Conservation (phyloP, 2,113 vertebrate genomes). For the Tautogolabrus adspersus region DNA sequence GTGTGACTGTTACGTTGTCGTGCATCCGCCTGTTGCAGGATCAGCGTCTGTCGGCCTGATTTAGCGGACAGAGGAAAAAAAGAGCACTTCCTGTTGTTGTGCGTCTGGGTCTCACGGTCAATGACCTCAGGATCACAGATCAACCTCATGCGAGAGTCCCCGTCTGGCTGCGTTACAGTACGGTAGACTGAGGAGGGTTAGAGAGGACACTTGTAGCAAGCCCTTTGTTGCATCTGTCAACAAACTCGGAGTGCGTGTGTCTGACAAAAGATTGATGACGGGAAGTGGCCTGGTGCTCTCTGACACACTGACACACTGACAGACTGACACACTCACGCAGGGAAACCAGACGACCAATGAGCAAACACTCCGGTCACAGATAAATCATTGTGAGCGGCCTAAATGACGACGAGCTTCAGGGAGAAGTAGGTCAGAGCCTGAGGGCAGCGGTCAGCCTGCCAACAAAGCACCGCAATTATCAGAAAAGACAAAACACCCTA, state of each 20-base stretch:
- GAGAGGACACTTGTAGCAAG: slow-evolving; percentile 7
- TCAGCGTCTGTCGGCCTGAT: slow-evolving; percentile 53
- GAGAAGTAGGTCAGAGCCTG: slow-evolving; percentile 69
- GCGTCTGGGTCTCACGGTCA: slow-evolving; percentile 62
- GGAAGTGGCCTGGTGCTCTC: slow-evolving; percentile 52
- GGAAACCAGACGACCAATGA: not conserved
- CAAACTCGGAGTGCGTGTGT: slow-evolving; percentile 6
- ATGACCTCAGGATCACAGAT: slow-evolving; percentile 52
- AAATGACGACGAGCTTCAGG: slow-evolving; percentile 24
- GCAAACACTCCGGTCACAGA: slow-evolving; percentile 22
- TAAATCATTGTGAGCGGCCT: slow-evolving; percentile 57
- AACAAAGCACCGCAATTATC: slow-evolving; percentile 24
- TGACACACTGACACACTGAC: slow-evolving; percentile 71
- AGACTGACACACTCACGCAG: slow-evolving; percentile 40
- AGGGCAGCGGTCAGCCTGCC: slow-evolving; percentile 19
- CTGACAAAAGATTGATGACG: slow-evolving; percentile 45
- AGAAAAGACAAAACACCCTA: slow-evolving; percentile 10
- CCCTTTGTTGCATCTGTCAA: slow-evolving; percentile 36
- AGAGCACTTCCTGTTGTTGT: slow-evolving; percentile 61
- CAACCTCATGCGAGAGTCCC: slow-evolving; percentile 4
- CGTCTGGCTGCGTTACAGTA: slow-evolving; percentile 45
- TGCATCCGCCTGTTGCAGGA: slow-evolving; percentile 33
- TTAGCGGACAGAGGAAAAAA: slow-evolving; percentile 7
- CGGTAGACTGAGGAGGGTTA: not conserved
- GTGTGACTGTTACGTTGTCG: not conserved